Evolutionary conservation across 2,888 invertebrate genomes (phyloP).

Genomic region (Yponomeuta evonymella): DNA sequence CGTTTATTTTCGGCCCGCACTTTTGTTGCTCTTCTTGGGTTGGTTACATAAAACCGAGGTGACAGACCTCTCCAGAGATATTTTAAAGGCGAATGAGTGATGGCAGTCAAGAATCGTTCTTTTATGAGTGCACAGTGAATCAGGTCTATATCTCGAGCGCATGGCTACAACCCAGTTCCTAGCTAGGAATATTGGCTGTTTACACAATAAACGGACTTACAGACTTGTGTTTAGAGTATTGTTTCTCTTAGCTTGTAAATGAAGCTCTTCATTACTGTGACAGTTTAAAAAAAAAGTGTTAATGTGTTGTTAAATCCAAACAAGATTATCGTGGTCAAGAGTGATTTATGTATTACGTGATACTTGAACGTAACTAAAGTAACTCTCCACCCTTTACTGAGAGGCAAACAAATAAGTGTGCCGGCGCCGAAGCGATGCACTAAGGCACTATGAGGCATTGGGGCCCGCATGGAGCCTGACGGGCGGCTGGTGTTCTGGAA

Average conservation of each 20-base stretch:
- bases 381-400: no score
- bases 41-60: slow-evolving; percentile 48
- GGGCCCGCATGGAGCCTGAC: slow-evolving; percentile 61
- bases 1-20: slow-evolving; percentile 54
- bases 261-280: background rate
- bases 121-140: background rate
- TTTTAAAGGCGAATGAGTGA: background rate
- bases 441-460: background rate
- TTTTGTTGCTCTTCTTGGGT: slow-evolving; percentile 53
- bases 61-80: background rate
- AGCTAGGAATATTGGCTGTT: slow-evolving; percentile 38
- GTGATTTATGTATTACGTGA: no score
- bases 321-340: no score
- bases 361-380: no score
- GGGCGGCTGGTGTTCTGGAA: slow-evolving; percentile 68
- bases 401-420: no score
- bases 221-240: slow-evolving; percentile 26
- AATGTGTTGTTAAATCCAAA: no score
- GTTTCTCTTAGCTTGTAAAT: no score
- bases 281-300: background rate
- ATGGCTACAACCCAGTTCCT: slow-evolving; percentile 24
- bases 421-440: no score
- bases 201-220: slow-evolving; percentile 39
- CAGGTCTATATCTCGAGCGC: background rate
- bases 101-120: background rate